phyloP scores from a whole-genome alignment of 2,888 invertebrate genomes.

The Papilio elwesi region DNA sequence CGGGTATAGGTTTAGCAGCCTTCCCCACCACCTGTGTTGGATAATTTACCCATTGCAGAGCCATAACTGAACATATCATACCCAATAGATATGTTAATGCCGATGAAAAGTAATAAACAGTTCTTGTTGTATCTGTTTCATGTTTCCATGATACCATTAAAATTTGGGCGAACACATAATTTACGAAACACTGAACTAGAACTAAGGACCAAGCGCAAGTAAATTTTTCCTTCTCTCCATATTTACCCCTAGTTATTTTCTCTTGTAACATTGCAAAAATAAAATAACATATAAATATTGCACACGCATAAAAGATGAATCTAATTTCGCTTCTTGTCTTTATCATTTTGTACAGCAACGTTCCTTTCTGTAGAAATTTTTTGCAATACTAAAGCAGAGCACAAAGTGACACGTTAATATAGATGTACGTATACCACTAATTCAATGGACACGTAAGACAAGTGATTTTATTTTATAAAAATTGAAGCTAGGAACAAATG shows the following conservation, averaged over 20 bases:
- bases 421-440: neutral
- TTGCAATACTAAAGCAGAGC: neutral
- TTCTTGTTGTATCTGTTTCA: slow-evolving; percentile 90
- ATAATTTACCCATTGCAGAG: slow-evolving; percentile 97
- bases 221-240: slow-evolving; percentile 91
- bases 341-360: slow-evolving; percentile 54
- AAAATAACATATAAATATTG: slow-evolving; percentile 96
- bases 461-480: too few relatives aligned
- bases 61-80: slow-evolving; percentile 98
- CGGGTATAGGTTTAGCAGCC: slow-evolving; percentile 99
- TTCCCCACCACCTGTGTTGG: slow-evolving; percentile 99
- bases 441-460: slow-evolving; percentile 32
- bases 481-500: too few relatives aligned
- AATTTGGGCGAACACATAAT: slow-evolving; percentile 92
- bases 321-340: slow-evolving; percentile 76
- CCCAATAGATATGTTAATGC: slow-evolving; percentile 95
- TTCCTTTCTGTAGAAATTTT: neutral
- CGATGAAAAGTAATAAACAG: slow-evolving; percentile 90
- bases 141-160: slow-evolving; percentile 83
- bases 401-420: neutral
- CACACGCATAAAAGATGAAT: slow-evolving; percentile 91
- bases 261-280: slow-evolving; percentile 98
- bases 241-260: slow-evolving; percentile 95
- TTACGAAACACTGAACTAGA: slow-evolving; percentile 94
- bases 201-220: slow-evolving; percentile 94